phyloP scores from a whole-genome alignment of 2,888 invertebrate genomes.

The Lasioglossum malachurum region DNA sequence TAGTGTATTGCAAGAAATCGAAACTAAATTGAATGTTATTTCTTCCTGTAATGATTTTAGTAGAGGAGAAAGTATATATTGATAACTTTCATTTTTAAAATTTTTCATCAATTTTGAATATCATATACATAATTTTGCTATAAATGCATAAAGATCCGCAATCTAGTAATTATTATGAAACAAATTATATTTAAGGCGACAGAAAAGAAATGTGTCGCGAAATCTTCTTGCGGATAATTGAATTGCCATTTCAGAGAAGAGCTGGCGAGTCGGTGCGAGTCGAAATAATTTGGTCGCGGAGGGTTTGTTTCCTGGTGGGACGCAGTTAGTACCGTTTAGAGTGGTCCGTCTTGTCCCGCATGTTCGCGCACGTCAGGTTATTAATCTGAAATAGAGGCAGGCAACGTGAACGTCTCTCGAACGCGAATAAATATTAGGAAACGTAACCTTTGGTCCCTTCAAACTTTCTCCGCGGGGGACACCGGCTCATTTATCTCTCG shows the following conservation, averaged over 20 bases:
- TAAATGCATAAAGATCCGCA: too few species aligned
- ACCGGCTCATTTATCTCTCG: constrained; percentile 11
- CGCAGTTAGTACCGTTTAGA: not conserved
- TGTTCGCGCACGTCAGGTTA: constrained; percentile 11
- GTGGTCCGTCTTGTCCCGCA: not conserved
- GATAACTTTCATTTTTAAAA: too few species aligned
- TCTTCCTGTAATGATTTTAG: too few species aligned
- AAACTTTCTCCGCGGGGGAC: constrained; percentile 31
- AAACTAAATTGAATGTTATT: too few species aligned
- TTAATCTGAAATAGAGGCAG: constrained; percentile 12
- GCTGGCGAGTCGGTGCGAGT: too few species aligned
- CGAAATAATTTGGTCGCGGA: not conserved
- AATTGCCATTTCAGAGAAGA: not conserved
- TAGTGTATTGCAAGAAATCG: not conserved
- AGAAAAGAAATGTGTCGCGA: too few species aligned
- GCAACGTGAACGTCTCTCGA: constrained; percentile 14
- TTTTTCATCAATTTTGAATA: too few species aligned
- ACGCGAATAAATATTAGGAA: constrained; percentile 27
- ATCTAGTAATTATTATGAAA: too few species aligned
- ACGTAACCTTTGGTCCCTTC: constrained; percentile 14
- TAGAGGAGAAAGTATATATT: too few species aligned
- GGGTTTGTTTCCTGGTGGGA: constrained; percentile 2
- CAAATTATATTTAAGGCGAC: too few species aligned
- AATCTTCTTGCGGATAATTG: not conserved
- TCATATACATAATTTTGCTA: too few species aligned